Evolutionary conservation across 2,113 vertebrate genomes (phyloP).

Genomic region (Heterotis niloticus): DNA sequence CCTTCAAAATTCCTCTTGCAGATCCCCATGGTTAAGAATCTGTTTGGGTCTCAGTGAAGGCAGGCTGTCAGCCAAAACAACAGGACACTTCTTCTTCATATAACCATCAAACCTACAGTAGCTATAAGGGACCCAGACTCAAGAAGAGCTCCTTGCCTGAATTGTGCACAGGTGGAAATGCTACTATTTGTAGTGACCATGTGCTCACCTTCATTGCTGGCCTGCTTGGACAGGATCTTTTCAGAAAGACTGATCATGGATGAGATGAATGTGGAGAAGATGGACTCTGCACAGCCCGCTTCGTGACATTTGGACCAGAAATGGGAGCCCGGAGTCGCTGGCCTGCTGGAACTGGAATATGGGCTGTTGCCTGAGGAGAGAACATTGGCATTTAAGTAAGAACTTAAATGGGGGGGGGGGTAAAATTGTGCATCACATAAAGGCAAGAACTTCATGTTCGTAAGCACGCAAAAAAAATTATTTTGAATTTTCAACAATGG

Average conservation of each 20-base stretch:
- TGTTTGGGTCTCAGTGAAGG: too few species aligned
- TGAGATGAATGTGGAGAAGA: constrained; percentile 50
- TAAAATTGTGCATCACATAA: too few species aligned
- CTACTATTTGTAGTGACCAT: too few species aligned
- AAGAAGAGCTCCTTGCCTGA: background rate
- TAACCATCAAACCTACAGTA: too few species aligned
- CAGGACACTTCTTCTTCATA: too few species aligned
- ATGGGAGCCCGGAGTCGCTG: background rate
- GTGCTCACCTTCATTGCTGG: constrained; percentile 57
- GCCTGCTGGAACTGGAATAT: too few species aligned
- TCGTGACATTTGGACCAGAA: constrained; percentile 63
- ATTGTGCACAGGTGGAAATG: background rate
- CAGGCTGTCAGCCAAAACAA: too few species aligned
- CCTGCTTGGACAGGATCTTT: constrained; percentile 49
- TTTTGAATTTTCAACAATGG: too few species aligned
- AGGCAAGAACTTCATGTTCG: background rate
- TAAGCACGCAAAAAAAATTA: too few species aligned
- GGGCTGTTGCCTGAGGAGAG: background rate
- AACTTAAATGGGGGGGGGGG: too few species aligned
- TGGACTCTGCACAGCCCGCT: constrained; percentile 48
- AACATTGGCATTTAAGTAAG: too few species aligned
- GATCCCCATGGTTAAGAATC: background rate
- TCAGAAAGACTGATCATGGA: constrained; percentile 46
- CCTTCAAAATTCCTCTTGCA: background rate
- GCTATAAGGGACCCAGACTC: background rate